Evolutionary conservation across 2,113 vertebrate species (phyloP).

Genomic region (Gymnocephalus cernua): DNA sequence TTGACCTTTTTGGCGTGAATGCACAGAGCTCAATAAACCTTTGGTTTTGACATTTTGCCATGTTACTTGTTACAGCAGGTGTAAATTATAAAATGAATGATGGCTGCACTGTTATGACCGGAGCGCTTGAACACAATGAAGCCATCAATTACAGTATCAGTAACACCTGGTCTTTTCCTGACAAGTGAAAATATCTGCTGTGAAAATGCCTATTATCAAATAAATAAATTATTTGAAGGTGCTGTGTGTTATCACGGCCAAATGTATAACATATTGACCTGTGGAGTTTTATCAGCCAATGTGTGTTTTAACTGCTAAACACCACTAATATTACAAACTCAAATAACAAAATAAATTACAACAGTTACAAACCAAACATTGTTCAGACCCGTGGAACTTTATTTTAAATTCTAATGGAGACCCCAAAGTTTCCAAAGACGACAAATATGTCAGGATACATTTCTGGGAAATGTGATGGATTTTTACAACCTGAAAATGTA

Average conservation of each 20-base stretch:
- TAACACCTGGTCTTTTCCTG: too few species aligned
- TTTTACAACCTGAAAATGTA: background rate
- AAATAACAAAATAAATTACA: too few species aligned
- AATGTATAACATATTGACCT: background rate
- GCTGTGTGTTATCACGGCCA: too few species aligned
- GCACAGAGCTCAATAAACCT: background rate
- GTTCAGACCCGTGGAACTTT: slow-evolving; percentile 31
- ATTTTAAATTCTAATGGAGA: slow-evolving; percentile 14
- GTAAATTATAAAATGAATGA: too few species aligned
- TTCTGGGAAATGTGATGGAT: background rate
- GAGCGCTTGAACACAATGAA: too few species aligned
- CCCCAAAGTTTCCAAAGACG: slow-evolving; percentile 32
- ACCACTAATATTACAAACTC: background rate
- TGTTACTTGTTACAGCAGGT: too few species aligned
- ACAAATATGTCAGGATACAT: background rate
- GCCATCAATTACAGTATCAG: background rate
- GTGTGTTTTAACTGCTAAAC: background rate
- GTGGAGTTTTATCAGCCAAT: background rate
- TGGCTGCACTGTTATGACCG: too few species aligned
- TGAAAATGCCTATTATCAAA: too few species aligned
- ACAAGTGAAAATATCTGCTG: too few species aligned
- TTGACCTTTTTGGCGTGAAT: background rate
- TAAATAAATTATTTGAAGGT: too few species aligned
- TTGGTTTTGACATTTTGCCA: too few species aligned
- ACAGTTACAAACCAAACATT: background rate